Percentiles rank a stretch among this genome's conserved stretches.
These are phyloP conservation scores for Yponomeuta sedellus DNA, from an alignment of 2,888 invertebrate genomes.

Conservation along the genomic window DNA sequence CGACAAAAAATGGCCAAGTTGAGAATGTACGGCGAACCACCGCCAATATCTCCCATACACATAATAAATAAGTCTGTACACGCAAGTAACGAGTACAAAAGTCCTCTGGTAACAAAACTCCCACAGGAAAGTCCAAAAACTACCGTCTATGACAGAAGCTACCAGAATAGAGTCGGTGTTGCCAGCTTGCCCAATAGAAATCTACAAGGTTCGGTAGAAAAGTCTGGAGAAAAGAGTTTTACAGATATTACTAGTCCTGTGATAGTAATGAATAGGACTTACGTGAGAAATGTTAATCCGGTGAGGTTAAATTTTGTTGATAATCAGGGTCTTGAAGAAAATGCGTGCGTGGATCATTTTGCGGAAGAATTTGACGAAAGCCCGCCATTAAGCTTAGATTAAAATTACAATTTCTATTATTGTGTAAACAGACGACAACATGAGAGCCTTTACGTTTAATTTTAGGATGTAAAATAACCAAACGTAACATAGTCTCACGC, in stretches of 20 bases:
- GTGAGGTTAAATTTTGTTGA: constrained; percentile 44
- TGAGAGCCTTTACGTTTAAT: too few species aligned
- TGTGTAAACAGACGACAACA: too few species aligned
- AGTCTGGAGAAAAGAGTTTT: neutral
- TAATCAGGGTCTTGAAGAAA: constrained; percentile 23
- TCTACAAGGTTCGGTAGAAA: neutral
- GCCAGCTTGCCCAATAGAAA: constrained; percentile 21
- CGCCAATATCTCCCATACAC: constrained; percentile 68
- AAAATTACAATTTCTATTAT: constrained; percentile 16
- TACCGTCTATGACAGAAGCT: constrained; percentile 19
- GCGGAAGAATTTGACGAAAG: constrained; percentile 61
- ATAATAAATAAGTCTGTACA: constrained; percentile 53
- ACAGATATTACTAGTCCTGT: constrained; percentile 36
- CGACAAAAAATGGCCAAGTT: constrained; percentile 67
- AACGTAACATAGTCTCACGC: too few species aligned
- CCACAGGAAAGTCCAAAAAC: constrained; percentile 23
- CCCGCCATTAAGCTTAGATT: constrained; percentile 64
- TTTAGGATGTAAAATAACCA: too few species aligned
- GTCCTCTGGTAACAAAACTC: constrained; percentile 36
- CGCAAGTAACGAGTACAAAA: constrained; percentile 54
- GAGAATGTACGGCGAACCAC: constrained; percentile 73
- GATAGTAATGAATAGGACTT: constrained; percentile 37
- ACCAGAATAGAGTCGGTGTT: constrained; percentile 27
- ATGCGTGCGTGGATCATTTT: constrained; percentile 43
- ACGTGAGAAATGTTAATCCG: constrained; percentile 45